Conservation (phyloP, 2,888 invertebrate genomes). For the Terebella lapidaria region DNA sequence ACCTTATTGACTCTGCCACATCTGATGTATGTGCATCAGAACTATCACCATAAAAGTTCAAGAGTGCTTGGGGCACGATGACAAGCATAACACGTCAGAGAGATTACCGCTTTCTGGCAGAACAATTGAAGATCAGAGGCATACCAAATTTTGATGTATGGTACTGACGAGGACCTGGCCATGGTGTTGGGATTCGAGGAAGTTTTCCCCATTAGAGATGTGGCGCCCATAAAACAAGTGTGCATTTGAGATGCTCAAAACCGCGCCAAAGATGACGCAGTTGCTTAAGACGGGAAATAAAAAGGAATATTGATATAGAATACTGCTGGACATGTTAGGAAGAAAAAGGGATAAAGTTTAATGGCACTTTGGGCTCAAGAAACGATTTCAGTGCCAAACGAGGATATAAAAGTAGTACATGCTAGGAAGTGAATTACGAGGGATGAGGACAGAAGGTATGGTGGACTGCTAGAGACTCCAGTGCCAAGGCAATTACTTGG, state of each 20-base stretch:
- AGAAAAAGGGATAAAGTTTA: too few relatives aligned
- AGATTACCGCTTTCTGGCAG: neutral
- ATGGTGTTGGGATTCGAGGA: neutral
- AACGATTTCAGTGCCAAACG: too few relatives aligned
- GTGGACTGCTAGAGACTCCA: neutral
- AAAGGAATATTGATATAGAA: too few relatives aligned
- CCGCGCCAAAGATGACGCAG: neutral
- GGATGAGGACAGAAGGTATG: neutral
- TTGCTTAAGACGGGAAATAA: neutral
- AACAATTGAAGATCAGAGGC: neutral
- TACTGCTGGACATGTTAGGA: too few relatives aligned
- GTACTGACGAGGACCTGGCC: neutral
- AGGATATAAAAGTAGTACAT: too few relatives aligned
- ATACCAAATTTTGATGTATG: neutral
- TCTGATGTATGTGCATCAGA: neutral
- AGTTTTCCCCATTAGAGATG: neutral
- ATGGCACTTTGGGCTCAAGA: too few relatives aligned
- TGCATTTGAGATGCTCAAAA: neutral
- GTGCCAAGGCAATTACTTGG: neutral
- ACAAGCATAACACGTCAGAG: neutral
- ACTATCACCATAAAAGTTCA: neutral
- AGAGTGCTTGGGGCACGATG: neutral
- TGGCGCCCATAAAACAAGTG: neutral
- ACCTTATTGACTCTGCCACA: neutral
- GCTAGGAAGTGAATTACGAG: neutral